Percentiles rank a stretch among this genome's conserved stretches.
Evolutionary conservation across 2,888 invertebrate genomes (phyloP).

Genomic region (Drosophila testacea): DNA sequence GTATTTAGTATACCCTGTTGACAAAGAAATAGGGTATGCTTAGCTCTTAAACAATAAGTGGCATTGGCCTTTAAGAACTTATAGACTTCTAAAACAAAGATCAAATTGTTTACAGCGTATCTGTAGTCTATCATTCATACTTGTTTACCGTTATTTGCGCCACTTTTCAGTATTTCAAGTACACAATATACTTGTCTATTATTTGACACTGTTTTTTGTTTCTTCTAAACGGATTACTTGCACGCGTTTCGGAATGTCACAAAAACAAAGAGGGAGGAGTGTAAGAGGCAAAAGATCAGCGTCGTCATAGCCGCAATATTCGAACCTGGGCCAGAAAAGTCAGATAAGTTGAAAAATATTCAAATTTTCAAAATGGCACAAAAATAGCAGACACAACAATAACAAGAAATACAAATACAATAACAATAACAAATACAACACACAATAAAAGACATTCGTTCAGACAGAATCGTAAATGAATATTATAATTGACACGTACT

Average conservation of each 20-base stretch:
- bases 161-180: conserved; percentile 28
- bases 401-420: conserved; percentile 29
- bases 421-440: conserved; percentile 20
- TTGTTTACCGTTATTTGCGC: conserved; percentile 10
- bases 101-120: conserved; percentile 6
- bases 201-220: conserved; percentile 37
- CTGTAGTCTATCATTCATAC: not conserved
- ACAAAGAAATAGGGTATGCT: not conserved
- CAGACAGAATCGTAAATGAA: conserved; percentile 40
- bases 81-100: not conserved
- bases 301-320: conserved; percentile 30
- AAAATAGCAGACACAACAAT: conserved; percentile 55
- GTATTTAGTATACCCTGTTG: not conserved
- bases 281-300: conserved; percentile 21
- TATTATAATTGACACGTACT: conserved; percentile 76
- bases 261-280: conserved; percentile 4
- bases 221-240: not conserved
- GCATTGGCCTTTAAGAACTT: too few relatives aligned
- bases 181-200: conserved; percentile 30
- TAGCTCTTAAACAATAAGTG: not conserved
- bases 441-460: not conserved
- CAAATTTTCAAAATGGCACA: conserved; percentile 62
- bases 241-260: conserved; percentile 22
- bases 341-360: conserved; percentile 46
- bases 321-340: conserved; percentile 31